Percentiles rank a stretch among this genome's conserved stretches.
Conservation (phyloP, 64 coral and sea anemone genomes). For the Montipora cactus region DNA sequence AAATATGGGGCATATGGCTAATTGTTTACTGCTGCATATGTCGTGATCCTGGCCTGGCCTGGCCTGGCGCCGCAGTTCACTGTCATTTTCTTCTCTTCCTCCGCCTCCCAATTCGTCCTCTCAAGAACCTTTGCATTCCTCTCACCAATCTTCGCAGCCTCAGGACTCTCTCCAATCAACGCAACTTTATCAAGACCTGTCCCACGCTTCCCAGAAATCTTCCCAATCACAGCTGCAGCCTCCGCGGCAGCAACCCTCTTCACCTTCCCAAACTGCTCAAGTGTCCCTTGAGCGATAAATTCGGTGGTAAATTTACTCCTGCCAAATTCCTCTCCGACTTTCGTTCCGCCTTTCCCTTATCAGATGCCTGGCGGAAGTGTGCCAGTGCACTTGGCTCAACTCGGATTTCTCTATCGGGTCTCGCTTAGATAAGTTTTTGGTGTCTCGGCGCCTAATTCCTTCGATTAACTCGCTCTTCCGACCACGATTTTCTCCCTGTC, state of each 20-base stretch:
- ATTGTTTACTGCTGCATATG: neutral
- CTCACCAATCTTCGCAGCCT: neutral
- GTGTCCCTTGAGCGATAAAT: neutral
- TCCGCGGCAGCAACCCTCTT: neutral
- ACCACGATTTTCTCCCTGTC: neutral
- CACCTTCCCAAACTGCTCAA: neutral
- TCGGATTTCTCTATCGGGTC: constrained; percentile 3
- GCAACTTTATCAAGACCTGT: neutral
- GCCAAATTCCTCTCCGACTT: neutral
- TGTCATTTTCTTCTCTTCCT: neutral
- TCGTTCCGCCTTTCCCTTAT: neutral
- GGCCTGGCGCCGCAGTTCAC: neutral
- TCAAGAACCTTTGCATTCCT: too few relatives aligned
- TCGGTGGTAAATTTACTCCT: neutral
- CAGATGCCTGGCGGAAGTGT: neutral
- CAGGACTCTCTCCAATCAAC: neutral
- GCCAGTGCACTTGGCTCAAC: constrained; percentile 29
- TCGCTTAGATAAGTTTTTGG: constrained; percentile 24
- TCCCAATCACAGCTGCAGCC: neutral
- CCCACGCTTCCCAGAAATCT: neutral
- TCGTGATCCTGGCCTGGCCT: neutral
- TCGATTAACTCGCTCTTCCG: constrained; percentile 5
- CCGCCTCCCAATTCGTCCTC: neutral
- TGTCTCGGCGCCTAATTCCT: neutral
- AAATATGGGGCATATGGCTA: neutral